Base-by-base conservation (phyloP, 1,140 invertebrate genomes). In the Armadillidium nasatum region DNA sequence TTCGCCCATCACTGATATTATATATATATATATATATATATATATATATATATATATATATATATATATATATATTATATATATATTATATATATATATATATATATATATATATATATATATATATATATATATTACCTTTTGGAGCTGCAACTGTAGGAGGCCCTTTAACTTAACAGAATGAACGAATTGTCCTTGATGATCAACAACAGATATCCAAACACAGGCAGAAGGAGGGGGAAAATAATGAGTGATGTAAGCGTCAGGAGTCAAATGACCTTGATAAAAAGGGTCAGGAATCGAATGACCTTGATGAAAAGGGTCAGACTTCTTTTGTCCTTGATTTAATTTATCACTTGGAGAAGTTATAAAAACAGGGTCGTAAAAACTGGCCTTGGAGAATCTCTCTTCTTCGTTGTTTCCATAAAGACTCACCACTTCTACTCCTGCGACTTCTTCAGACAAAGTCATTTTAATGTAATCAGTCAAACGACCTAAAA, bases 381-480 rank as follows among this genome's bases (percentile, higher is more conserved):
- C 6, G 6, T 33, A 33, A 6, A 33, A 33, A 33, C 6, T 33
- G 2, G 33, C 33, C 33, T 33, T 33, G 33, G 33, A 33, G 33
- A 33, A 33, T 33, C 33, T 33, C 33, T 33, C 33, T 33, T 60
- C 50, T 13, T 71, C 22, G 43, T 71, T 44, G 43, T 68, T 67
- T 23, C 73, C 73, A 44, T 60, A 75, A 43, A 75, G 60, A 33
- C 73, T 75, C 73, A 75, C 73, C 19, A 75, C 69, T 43, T 75
- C 73, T 23, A 75, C 73, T 43, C 44, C 10, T 2, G 11, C 13
- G 3, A 10, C 19, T 13, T 44, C 44, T 7, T 54, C 44, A 7
- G 11, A 9, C 23, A 75, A n/a, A 23, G 43, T 60, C 23, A 15
- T 19, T 13, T 19, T 67, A 10, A 75, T 54, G 54, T 44, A 60